These are phyloP conservation scores for Stylophora pistillata DNA, from an alignment of 64 coral and sea anemone genomes.

Conservation along the genomic window DNA sequence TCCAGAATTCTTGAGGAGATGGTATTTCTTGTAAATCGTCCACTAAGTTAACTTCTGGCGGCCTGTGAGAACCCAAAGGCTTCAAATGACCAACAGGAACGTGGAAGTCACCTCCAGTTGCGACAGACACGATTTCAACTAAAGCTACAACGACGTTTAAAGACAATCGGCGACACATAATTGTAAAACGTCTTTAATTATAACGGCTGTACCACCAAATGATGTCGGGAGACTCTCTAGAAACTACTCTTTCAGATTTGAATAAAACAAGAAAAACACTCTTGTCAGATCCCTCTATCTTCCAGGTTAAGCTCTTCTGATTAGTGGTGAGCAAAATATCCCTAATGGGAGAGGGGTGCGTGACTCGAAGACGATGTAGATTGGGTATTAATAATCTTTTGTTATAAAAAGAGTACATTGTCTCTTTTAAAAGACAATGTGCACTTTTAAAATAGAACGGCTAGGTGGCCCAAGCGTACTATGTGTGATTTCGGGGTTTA, in stretches of 20 bases:
- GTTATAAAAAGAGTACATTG: no score
- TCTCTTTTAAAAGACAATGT: no score
- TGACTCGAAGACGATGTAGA: background rate
- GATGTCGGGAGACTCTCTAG: background rate
- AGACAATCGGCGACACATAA: background rate
- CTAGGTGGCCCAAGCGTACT: no score
- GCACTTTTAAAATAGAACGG: no score
- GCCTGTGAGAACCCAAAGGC: conserved; percentile 76
- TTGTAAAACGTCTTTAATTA: background rate
- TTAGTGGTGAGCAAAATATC: background rate
- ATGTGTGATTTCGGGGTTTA: no score
- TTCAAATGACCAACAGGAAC: conserved; percentile 80
- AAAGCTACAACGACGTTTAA: background rate
- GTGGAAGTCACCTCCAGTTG: background rate
- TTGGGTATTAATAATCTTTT: no score
- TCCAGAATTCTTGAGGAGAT: conserved; percentile 79
- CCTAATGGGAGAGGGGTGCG: background rate
- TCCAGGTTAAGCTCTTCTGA: background rate
- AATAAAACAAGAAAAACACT: background rate
- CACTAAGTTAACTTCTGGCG: conserved; percentile 67
- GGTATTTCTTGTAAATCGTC: conserved; percentile 75
- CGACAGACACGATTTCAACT: background rate
- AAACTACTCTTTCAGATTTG: background rate
- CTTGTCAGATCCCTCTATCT: background rate
- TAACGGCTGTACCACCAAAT: background rate